Evolutionary conservation across 2,113 vertebrate species (phyloP).

Genomic region (Chaenocephalus aceratus): DNA sequence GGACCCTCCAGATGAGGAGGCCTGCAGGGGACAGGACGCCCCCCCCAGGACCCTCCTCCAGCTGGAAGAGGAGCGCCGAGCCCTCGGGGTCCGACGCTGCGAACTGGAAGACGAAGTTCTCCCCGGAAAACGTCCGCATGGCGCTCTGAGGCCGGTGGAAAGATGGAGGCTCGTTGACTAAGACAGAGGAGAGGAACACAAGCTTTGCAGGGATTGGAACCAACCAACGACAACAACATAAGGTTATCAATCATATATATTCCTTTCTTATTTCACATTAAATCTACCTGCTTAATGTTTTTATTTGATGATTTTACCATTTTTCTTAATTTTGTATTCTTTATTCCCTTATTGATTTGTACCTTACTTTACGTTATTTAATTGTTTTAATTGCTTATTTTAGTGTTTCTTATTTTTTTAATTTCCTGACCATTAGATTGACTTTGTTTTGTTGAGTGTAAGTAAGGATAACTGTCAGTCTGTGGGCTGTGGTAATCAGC

Average conservation of each 20-base stretch:
- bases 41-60: conserved; percentile 81
- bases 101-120: conserved; percentile 89
- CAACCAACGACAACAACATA: too few species aligned
- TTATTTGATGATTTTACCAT: too few species aligned
- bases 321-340: too few species aligned
- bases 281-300: too few species aligned
- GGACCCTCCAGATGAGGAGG: conserved; percentile 87
- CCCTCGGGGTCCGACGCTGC: conserved; percentile 85
- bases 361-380: too few species aligned
- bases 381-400: too few species aligned
- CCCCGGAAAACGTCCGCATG: conserved; percentile 84
- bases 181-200: neutral
- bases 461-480: neutral
- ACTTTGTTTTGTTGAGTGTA: neutral
- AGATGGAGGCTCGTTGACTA: conserved; percentile 85
- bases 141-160: conserved; percentile 79
- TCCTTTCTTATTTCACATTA: too few species aligned
- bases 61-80: conserved; percentile 85
- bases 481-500: conserved; percentile 19
- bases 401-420: too few species aligned
- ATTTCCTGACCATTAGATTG: neutral
- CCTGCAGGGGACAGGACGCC: conserved; percentile 85
- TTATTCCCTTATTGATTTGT: too few species aligned
- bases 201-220: too few species aligned
- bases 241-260: too few species aligned